Evolutionary conservation across 2,888 invertebrate genomes (phyloP).

Genomic region (Agonopterix heracliana): DNA sequence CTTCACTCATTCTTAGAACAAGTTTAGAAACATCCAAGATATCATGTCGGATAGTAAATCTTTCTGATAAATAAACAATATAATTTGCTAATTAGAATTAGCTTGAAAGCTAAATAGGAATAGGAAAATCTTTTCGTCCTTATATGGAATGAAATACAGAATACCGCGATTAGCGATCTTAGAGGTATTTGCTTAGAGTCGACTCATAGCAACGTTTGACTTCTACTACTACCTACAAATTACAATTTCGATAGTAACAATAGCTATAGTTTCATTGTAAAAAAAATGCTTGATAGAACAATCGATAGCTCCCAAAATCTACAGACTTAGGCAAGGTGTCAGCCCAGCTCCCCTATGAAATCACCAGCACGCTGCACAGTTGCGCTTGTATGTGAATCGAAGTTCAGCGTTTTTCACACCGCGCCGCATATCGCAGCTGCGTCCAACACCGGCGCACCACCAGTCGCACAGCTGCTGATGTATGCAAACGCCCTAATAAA

Average conservation of each 20-base stretch:
- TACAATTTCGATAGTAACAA: neutral
- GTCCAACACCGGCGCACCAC: slow-evolving; percentile 4
- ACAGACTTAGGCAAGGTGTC: slow-evolving; percentile 44
- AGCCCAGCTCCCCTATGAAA: slow-evolving; percentile 45
- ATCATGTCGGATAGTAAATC: too few relatives aligned
- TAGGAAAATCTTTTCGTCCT: too few relatives aligned
- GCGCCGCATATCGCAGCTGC: slow-evolving; percentile 53
- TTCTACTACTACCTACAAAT: neutral
- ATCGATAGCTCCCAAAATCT: neutral
- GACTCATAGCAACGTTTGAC: neutral
- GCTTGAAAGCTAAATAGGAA: too few relatives aligned
- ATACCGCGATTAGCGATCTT: too few relatives aligned
- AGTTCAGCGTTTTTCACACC: slow-evolving; percentile 61
- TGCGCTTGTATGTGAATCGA: slow-evolving; percentile 55
- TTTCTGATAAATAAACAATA: too few relatives aligned
- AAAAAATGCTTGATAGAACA: neutral
- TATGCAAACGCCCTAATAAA: slow-evolving; percentile 74
- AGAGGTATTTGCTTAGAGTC: neutral
- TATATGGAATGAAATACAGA: too few relatives aligned
- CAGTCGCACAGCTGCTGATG: slow-evolving; percentile 36
- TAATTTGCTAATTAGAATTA: too few relatives aligned
- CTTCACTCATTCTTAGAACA: too few relatives aligned
- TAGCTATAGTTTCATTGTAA: neutral
- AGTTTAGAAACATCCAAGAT: too few relatives aligned
- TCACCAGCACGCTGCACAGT: slow-evolving; percentile 24